Base-by-base conservation (phyloP, 2,888 invertebrate species). In the Diloba caeruleocephala region DNA sequence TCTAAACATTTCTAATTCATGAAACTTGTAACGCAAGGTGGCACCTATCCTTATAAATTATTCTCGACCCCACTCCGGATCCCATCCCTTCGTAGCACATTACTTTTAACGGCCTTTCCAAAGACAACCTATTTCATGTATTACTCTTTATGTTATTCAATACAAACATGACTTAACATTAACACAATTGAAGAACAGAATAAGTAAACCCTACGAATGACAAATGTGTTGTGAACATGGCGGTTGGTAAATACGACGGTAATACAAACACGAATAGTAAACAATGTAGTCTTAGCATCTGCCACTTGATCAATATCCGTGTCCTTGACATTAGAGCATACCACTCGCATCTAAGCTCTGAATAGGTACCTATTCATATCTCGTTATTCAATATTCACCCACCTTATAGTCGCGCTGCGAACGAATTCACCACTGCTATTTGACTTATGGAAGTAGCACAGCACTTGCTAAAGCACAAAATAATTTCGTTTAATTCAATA, bases 241-340 rank as follows among this genome's bases (percentile, higher is more conserved):
- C 42, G 8, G 29, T 32, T 42, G n/a, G 57, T 71, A 68, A 68
- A 71, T 68, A 54, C 21, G 9, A 10, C 17, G 4, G 10, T 37
- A 45, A 31, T 45, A 63, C 23, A 57, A 69, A 71, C 52, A 58
- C 17, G 14, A 10, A 43, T 14, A 54, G 59, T 71, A 71, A 73
- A 71, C 63, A 73, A 64, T 51, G 29, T 50, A 31, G 37, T 60
- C 53, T 64, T 58, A 49, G 52, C 74, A 77, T 78, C 71, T 72
- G 66, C 62, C 78, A 79, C 75, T 80, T 89, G 87, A 88, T 92
- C 92, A 84, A 92, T 92, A 91, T 81, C 73, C 71, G 76, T 87
- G 91, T 87, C 92, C 92, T 92, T 92, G 92, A 91, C 92, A 90
- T 91, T 90, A 85, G 71, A 77, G 65, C 64, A 81, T 70, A 68